phyloP scores from a whole-genome alignment of 2,797 vertebrate genomes.

The Anguilla obscura region DNA sequence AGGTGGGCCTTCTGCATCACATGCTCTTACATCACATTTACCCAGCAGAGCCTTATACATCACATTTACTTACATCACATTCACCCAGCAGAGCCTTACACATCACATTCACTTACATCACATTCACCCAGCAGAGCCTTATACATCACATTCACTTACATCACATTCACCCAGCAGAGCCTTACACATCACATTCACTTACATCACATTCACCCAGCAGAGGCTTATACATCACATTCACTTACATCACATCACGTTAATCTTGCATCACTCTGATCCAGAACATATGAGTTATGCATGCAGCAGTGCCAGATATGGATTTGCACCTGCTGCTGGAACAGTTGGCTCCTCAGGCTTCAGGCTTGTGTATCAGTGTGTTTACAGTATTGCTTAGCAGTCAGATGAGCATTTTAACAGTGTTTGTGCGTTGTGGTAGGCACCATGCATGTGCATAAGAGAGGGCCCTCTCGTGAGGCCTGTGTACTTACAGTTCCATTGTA shows the following conservation, averaged over 20 bases:
- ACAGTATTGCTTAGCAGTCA: neutral
- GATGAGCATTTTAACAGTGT: neutral
- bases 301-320: too few species aligned
- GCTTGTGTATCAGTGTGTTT: neutral
- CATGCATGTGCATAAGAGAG: neutral
- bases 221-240: too few species aligned
- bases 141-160: too few species aligned
- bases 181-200: too few species aligned
- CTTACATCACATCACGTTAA: neutral
- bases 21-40: neutral
- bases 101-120: neutral
- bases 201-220: too few species aligned
- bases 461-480: neutral
- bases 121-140: too few species aligned
- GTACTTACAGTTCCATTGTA: neutral
- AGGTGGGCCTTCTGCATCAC: slow-evolving; percentile 58
- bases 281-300: neutral
- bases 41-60: too few species aligned
- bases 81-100: too few species aligned
- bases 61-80: too few species aligned
- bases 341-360: neutral
- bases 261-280: neutral
- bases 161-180: too few species aligned
- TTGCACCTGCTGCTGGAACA: slow-evolving; percentile 32
- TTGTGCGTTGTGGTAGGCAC: neutral